Evolutionary conservation across 1,140 invertebrate genomes (phyloP).

Genomic region (Drosophila nigromelanica): DNA sequence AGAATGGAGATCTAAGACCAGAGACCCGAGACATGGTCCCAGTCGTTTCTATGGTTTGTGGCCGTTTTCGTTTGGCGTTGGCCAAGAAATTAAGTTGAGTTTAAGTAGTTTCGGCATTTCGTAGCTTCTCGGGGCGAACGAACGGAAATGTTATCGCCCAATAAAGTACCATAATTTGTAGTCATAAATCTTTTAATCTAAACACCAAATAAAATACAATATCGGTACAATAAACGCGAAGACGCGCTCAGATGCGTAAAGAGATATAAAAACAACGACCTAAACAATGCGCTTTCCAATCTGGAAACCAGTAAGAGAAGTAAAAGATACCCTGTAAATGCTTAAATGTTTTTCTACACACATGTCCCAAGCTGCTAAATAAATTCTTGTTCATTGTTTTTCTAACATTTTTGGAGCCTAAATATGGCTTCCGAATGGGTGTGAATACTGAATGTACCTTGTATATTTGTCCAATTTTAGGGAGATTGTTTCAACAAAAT

Average conservation of each 20-base stretch:
- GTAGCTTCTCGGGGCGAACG: constrained; percentile 12
- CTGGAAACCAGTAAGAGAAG: not conserved
- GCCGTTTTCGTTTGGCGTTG: constrained; percentile 53
- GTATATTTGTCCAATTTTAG: too few relatives aligned
- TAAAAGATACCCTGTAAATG: not conserved
- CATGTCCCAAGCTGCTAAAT: too few relatives aligned
- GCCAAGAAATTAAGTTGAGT: constrained; percentile 75
- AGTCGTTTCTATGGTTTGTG: constrained; percentile 10
- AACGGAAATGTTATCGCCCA: constrained; percentile 80
- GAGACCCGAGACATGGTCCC: constrained; percentile 18
- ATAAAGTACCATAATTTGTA: constrained; percentile 81
- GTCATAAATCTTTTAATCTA: constrained; percentile 80
- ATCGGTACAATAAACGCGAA: constrained; percentile 50
- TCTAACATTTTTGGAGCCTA: too few relatives aligned
- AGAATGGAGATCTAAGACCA: not conserved
- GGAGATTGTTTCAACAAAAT: too few relatives aligned
- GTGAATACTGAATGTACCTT: too few relatives aligned
- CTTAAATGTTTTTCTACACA: too few relatives aligned
- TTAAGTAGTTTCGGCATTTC: constrained; percentile 60
- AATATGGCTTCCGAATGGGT: too few relatives aligned
- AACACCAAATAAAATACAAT: constrained; percentile 80
- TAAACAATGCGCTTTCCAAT: not conserved
- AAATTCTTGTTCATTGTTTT: too few relatives aligned
- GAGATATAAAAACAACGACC: constrained; percentile 6
- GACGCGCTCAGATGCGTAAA: constrained; percentile 1